Base-by-base conservation (phyloP, 2,113 vertebrate species). In the Protobothrops flavoviridis region DNA sequence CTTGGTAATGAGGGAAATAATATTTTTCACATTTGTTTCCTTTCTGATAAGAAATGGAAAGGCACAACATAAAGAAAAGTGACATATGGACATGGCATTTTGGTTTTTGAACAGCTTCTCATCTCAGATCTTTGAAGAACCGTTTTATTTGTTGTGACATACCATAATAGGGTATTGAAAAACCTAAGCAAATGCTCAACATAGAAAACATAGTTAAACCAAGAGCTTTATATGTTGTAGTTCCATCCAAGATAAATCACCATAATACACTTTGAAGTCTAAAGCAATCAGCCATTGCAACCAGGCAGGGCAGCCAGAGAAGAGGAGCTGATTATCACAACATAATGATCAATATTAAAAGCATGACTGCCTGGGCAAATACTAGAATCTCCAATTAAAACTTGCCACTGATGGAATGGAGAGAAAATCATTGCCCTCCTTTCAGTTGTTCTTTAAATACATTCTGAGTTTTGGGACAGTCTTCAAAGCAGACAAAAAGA, bases 1-100 rank as follows among this genome's bases (percentile, higher is more conserved):
- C 48, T 10, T 17, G 43, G 23, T 91, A 95, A 74, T 91, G 39
- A 15, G 94, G 91, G 4, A 94, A 93, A 93, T 5, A 94, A 89
- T 3, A 12, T 12, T 23, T 86, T 57, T 81, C 57, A 48, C 3
- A 85, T 43, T 91, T 48, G 69, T 74, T 90, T 56, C 23, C 24
- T 64, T 90, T 87, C 89, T 81, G 7, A 45, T 92, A 92, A 92
- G 93, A 74, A n/a, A 61, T 6, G 52, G 29, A 93, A 90, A 20
- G 56, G 86, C 85, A 87, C 89, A n/a, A 5, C 20, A 91, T n/a
- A 95, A 93, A 20, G 23, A 88, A 24, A 12, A 26, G 0, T 1
- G 88, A 90, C 43, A 85, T 1, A 55, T 59, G 53, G 24, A 57
- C 89, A 89, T 0, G 87, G 1, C n/a, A 74, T 48, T 15, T 7